Base-by-base conservation (phyloP, 2,888 invertebrate genomes). In the Maniola hyperantus region DNA sequence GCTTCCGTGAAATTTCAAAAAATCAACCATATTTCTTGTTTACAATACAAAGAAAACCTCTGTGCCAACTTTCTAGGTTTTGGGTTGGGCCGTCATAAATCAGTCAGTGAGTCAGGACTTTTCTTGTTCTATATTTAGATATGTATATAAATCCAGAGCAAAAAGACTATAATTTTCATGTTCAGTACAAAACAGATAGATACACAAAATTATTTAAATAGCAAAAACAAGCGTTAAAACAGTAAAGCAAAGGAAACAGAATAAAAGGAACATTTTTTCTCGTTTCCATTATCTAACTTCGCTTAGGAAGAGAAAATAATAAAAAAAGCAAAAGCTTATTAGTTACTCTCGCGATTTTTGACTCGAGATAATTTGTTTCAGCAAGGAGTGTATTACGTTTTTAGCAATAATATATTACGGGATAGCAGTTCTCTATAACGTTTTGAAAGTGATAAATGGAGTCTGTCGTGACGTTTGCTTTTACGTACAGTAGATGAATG, bases 381-480 rank as follows among this genome's bases (percentile, higher is more conserved):
- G 33, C 26, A 18, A 18, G 15, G 13, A 55, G 26, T 46, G 6
- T 39, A 61, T 61, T 48, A 15, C 34, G 48, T 48, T 50, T 60
- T 51, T 60, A 46, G 39, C 39, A 34, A 33, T 58, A 71, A 75
- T 77, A 76, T 76, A 76, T 76, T 75, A 77, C 77, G 73, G 73
- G 75, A 74, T 74, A 71, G 33, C 6, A 60, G 33, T 72, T 73
- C 72, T 74, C 77, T 77, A 78, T 77, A 79, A 78, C 77, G 75
- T 76, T 77, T 78, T 81, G 80, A 81, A 76, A 77, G 76, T 83
- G 83, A 84, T 83, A 80, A 84, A 84, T 85, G 80, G 54, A 34
- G 18, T 42, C 26, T 46, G 44, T 46, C 53, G 53, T 78, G 83
- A 84, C 80, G 78, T 79, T 78, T 79, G 76, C 71, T 78, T 82